A percentile compares a stretch with the other conserved stretches of the same genome.
Conservation (phyloP, 2,797 vertebrate species). For the Pseudochromis fuscus region DNA sequence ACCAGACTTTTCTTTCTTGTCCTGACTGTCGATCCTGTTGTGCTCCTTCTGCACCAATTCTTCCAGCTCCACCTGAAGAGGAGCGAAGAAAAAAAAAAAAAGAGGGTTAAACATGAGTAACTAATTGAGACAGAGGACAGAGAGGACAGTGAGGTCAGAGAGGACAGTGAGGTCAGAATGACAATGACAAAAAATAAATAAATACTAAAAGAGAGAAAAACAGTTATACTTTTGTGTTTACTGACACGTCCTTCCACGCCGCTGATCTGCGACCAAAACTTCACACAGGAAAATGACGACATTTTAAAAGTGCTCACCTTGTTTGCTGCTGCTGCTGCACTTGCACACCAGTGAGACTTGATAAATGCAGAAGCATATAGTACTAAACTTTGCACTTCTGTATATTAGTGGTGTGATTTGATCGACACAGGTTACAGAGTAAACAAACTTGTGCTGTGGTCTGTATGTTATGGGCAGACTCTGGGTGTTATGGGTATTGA, state of each 20-base stretch:
- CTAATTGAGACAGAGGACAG: not conserved
- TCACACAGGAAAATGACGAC: constrained; percentile 43
- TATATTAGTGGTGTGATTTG: not conserved
- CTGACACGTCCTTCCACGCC: not conserved
- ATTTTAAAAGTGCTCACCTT: not conserved
- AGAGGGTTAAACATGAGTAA: not conserved
- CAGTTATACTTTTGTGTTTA: not conserved
- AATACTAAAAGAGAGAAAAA: not conserved
- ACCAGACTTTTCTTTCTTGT: constrained; percentile 55
- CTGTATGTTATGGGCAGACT: too few species aligned
- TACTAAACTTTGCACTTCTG: too few species aligned
- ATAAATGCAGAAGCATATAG: too few species aligned
- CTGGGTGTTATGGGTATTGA: too few species aligned
- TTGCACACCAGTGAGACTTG: too few species aligned
- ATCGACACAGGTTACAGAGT: too few species aligned
- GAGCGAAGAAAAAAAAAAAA: not conserved
- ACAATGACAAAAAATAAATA: not conserved
- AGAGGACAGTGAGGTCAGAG: not conserved
- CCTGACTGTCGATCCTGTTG: constrained; percentile 84
- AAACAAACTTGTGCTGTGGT: too few species aligned
- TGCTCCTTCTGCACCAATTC: constrained; percentile 89
- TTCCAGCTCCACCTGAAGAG: constrained; percentile 88
- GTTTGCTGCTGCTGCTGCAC: constrained; percentile 1
- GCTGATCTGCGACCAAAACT: constrained; percentile 2
- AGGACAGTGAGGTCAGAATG: too few species aligned